Base-by-base conservation (phyloP, 2,888 invertebrate species). In the Cyclophora punctaria region DNA sequence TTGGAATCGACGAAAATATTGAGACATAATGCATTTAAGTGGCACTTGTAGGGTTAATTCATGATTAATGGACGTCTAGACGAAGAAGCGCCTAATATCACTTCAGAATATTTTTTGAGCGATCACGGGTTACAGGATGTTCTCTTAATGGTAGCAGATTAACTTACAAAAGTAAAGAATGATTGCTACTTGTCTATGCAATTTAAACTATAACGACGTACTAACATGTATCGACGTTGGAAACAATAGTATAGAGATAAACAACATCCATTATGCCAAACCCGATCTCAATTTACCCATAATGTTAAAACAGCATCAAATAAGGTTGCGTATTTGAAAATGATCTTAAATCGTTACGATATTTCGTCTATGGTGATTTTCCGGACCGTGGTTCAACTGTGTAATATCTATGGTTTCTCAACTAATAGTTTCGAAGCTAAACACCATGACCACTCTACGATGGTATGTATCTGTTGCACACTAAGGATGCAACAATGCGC, bases 341-440 rank as follows among this genome's bases (percentile, higher is more conserved):
- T 57, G 58, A 55, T 61, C 60, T 61, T 55, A 49, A 64, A 64
- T 59, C 51, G 65, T 65, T 66, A 60, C 65, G 63, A 67, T 66
- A 66, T 67, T 66, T 64, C 62, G 60, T 47, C 59, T 53, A 45
- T 51, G 62, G 61, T 63, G 56, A 70, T 70, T 70, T 70, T 70
- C 70, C 70, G 69, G 69, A 60, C 49, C 48, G 56, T 67, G 66
- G 58, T 65, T 62, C 52, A 58, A 60, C 49, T 51, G 60, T 64
- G 62, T 55, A 52, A 61, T 55, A 60, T 58, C 55, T 50, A 53
- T 52, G 55, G 59, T 63, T 60, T 59, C 61, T 47, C 59, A 62
- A 62, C 55, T 54, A 49, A 55, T 57, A 56, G 55, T 49, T 58
- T 51, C 50, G 55, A 52, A 53, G 51, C 46, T 58, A 60, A 58